A percentile compares a stretch with the other conserved stretches of the same genome.
phyloP scores from a whole-genome alignment of 1,140 invertebrate genomes.

The Drosophila pandora region DNA sequence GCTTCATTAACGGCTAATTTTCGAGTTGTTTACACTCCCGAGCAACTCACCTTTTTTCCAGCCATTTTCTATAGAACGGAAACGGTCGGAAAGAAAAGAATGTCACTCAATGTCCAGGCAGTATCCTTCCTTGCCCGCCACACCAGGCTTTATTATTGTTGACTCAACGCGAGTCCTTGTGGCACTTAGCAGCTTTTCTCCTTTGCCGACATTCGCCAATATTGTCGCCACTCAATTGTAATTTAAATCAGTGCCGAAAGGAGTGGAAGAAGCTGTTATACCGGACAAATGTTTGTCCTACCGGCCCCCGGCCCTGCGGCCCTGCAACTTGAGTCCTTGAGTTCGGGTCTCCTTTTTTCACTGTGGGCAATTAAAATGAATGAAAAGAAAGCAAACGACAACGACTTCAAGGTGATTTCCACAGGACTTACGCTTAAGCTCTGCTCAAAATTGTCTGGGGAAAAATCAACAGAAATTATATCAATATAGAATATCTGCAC shows the following conservation, averaged over 20 bases:
- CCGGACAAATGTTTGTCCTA: conserved; percentile 59
- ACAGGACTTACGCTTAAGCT: conserved; percentile 41
- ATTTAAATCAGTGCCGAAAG: conserved; percentile 70
- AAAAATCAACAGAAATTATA: conserved; percentile 70
- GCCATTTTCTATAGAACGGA: conserved; percentile 40
- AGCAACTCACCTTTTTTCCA: conserved; percentile 45
- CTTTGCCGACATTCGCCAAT: conserved; percentile 48
- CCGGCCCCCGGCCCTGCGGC: conserved; percentile 2
- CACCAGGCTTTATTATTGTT: conserved; percentile 72
- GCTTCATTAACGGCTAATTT: conserved; percentile 80
- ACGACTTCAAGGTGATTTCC: conserved; percentile 43
- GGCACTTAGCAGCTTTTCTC: conserved; percentile 61
- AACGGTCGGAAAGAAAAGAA: conserved; percentile 40
- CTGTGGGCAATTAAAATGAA: conserved; percentile 57
- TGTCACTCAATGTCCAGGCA: conserved; percentile 64
- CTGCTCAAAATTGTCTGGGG: conserved; percentile 35
- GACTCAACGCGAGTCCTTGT: conserved; percentile 70
- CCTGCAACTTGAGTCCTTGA: conserved; percentile 20
- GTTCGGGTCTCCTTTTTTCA: conserved; percentile 22
- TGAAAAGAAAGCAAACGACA: conserved; percentile 14
- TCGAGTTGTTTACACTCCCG: conserved; percentile 74
- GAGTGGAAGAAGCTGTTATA: conserved; percentile 45
- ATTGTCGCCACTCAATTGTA: conserved; percentile 81
- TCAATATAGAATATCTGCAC: conserved; percentile 69
- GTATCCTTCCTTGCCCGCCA: neutral